Evolutionary conservation across 2,888 invertebrate genomes (phyloP), one percentile per base, ranked within the genome.

Genomic region (Rhamnusium bicolor): DNA sequence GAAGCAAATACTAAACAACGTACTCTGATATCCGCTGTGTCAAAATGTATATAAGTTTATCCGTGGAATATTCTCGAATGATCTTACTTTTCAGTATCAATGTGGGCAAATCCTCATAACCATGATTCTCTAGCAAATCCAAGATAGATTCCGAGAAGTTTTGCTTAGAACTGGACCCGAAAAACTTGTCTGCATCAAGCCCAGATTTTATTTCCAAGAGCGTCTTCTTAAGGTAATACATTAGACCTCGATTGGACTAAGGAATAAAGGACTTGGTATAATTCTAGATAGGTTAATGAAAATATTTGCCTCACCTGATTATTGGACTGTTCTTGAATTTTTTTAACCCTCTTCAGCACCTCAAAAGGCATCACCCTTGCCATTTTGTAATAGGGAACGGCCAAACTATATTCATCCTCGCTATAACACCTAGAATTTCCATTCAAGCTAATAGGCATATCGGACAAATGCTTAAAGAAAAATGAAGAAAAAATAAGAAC

Each of bases 321-420:
- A 40, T 87, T 86, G 1, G 85, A 84, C 77, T 88, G 87, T 65
- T 87, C 86, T 72, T 87, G 87, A 18, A 88, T 79, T 76, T 85
- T 85, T 75, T 85, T 86, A 2, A 88, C 87, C 5, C 89, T 80
- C 67, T 83, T 84, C 19, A 90, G 82, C 6, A 91, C 90, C 79
- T 91, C 90, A 0, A 87, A 84, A 0, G 91, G 88, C 56, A 86
- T 87, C 2, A 91, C 79, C 29, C 89, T 86, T 0, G 91, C 90
- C 89, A 91, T 90, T 80, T 88, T 89, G 75, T 91, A 91, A 77
- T 91, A 92, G 0, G 90, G 90, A 69, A 90, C 87, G 27, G 90
- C 90, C 14, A 90, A 83, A 60, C 67, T 72, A 66, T 85, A 88
- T 29, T 87, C 85, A 3, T 82, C 82, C 73, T 85, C 84, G 53